These are phyloP conservation scores for Phoeniculus purpureus DNA, from an alignment of 2,797 vertebrate species.

Conservation along the genomic window DNA sequence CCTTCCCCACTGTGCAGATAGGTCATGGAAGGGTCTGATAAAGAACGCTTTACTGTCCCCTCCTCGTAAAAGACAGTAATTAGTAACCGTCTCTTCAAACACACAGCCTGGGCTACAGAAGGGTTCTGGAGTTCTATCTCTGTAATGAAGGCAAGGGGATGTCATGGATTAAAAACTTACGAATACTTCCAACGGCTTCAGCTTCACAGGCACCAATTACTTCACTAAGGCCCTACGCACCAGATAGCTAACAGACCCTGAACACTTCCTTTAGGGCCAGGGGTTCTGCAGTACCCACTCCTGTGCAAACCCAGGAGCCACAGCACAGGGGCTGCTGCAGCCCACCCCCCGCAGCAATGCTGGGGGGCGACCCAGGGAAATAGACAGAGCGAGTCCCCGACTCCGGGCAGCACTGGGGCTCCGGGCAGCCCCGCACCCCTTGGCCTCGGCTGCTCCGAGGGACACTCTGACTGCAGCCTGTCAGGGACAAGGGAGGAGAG, in stretches of 20 bases:
- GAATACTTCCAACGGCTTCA: not conserved
- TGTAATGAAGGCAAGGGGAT: not conserved
- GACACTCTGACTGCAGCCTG: no score
- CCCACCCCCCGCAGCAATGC: no score
- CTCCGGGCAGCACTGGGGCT: not conserved
- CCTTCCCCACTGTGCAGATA: not conserved
- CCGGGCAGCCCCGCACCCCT: not conserved
- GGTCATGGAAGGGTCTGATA: not conserved
- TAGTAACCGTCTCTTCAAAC: not conserved
- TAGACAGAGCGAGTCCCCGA: not conserved
- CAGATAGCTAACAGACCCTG: no score
- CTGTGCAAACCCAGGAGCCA: no score
- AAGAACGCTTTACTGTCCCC: not conserved
- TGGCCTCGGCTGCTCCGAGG: not conserved
- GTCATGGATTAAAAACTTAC: not conserved
- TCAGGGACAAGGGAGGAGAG: no score
- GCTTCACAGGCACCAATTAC: not conserved
- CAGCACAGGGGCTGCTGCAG: no score
- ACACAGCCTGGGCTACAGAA: not conserved
- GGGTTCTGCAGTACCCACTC: accelerated
- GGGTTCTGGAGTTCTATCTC: not conserved
- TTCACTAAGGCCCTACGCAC: not conserved
- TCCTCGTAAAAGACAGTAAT: not conserved
- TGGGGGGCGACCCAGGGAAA: not conserved
- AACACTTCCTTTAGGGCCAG: not conserved